A percentile compares a stretch with the other conserved stretches of the same genome.
Conservation (phyloP, 2,797 vertebrate species). For the Poeciliopsis turneri region DNA sequence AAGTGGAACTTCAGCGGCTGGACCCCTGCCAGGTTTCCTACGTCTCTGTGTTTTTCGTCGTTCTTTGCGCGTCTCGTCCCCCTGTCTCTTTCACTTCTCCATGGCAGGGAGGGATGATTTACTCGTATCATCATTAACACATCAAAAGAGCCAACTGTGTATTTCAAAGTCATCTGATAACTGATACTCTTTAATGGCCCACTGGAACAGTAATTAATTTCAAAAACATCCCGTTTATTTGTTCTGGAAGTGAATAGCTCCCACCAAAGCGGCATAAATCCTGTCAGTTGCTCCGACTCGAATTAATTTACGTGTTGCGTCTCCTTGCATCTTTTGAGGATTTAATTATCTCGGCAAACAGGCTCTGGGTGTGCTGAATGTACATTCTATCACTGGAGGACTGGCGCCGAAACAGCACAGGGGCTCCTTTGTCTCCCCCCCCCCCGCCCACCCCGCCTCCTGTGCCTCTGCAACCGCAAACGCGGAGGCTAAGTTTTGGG, state of each 20-base stretch:
- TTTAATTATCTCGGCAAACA: constrained; percentile 81
- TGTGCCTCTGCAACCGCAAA: constrained; percentile 18
- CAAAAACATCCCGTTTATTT: constrained; percentile 76
- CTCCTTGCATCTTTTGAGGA: constrained; percentile 77
- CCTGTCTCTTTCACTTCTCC: constrained; percentile 38
- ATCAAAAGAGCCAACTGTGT: constrained; percentile 75
- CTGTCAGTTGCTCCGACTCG: constrained; percentile 71
- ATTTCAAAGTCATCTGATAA: constrained; percentile 78
- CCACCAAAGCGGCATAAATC: constrained; percentile 76
- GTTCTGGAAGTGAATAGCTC: constrained; percentile 73
- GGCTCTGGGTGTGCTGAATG: constrained; percentile 67
- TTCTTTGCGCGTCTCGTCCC: not conserved
- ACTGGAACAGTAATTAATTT: constrained; percentile 79
- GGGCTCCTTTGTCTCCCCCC: constrained; percentile 26
- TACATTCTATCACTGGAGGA: constrained; percentile 58
- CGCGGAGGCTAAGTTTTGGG: constrained; percentile 5
- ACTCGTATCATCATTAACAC: constrained; percentile 76
- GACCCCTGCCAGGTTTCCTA: constrained; percentile 14
- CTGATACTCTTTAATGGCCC: constrained; percentile 75
- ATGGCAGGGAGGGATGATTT: constrained; percentile 57
- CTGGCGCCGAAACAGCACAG: constrained; percentile 45
- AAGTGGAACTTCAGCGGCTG: constrained; percentile 4
- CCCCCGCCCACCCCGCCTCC: not conserved
- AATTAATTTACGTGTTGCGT: constrained; percentile 78
- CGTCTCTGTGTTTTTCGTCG: constrained; percentile 6